Evolutionary conservation across 2,797 vertebrate genomes (phyloP), one percentile per base, ranked within the genome.

Genomic region (Pseudochaenichthys georgianus): DNA sequence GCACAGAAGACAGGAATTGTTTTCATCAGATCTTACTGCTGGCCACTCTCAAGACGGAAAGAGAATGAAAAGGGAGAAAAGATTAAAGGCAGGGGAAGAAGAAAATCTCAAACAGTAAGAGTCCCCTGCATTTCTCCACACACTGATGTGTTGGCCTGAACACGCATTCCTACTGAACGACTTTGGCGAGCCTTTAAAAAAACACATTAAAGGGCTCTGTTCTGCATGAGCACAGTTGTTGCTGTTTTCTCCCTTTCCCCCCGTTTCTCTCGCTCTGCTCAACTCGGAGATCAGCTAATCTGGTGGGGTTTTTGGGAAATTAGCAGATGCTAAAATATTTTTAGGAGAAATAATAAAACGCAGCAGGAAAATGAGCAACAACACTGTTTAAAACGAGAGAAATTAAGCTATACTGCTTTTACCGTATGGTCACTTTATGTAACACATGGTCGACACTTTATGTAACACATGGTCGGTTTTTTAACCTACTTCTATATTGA

Each of bases 151-250:
- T 77, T 94, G 91, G 89, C 88, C 81, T 63, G 55, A 88, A 84
- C 81, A 78, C 71, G 77, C 93, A 92, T 94, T 94, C 91, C 90
- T 90, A 47, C 82, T 81, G 72, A 90, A 90, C 64, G 72, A 91
- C 85, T 94, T 87, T 94, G 93, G 94, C 93, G 90, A 86, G 63
- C 70, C 78, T 89, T 93, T 89, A 86, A 90, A 92, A 90, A 89
- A 90, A 84, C 80, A 88, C 84, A 93, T 93, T 91, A 92, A 92
- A 91, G 76, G 52, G 64, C 85, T 91, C 84, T 81, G 84, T 92
- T 92, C 91, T 82, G 79, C 91, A 86, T 83, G 82, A 89, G 70
- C 66, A 82, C 86, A 89, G 87, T 89, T 92, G 87, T 88, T 88
- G 71, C 86, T 77, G 77, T 72, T 87, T 86, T 81, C 75, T 80